Evolutionary conservation across 2,113 vertebrate genomes (phyloP), one percentile per base, ranked within the genome.

Genomic region (Myxocyprinus asiaticus): DNA sequence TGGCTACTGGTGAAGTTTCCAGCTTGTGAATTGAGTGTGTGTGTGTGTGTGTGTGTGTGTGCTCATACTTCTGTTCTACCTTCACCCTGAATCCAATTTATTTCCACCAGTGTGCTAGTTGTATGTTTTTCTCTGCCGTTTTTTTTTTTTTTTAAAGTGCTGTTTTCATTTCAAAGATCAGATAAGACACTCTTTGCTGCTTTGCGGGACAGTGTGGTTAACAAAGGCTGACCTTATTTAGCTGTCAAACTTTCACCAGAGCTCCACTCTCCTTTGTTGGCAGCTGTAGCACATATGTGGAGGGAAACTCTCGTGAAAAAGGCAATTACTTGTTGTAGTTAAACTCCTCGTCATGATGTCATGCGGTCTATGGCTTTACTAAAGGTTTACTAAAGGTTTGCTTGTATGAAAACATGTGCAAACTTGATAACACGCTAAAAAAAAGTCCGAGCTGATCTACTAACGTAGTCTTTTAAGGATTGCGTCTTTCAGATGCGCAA

Each of bases 181-280:
- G 82, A 86, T 84, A 84, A 83, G 75, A 1, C 42, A 76, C 55
- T 43, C 70, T 72, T 69, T 3, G 58, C 10, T 48, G 68, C 55
- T 78, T 56, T 67, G 68, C 11, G 0, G 6, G 72, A 75, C 48
- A 78, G 65, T 64, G 67, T 8, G 48, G 0, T 70, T 69, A 77
- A 79, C 82, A 79, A 50, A 11, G 78, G 53, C 64, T 59, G 42
- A 59, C 14, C 9, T 47, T 11, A 55, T 55, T 55, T 11, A 55
- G 50, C 67, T 53, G 6, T 69, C 14, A 59, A 72, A 11, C 43
- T 14, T 33, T 33, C 22, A 1, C 53, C 53, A 56, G 53, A 56
- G 53, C 53, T 14, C 12, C 12, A 58, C 53, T 70, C 2, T 55
- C 11, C 48, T 53, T 10, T 70, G 7, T 70, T 70, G 50, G 50